Evolutionary conservation across 1,140 invertebrate genomes (phyloP), one percentile per base, ranked within the genome.

Genomic region (Mizuhopecten yessoensis): DNA sequence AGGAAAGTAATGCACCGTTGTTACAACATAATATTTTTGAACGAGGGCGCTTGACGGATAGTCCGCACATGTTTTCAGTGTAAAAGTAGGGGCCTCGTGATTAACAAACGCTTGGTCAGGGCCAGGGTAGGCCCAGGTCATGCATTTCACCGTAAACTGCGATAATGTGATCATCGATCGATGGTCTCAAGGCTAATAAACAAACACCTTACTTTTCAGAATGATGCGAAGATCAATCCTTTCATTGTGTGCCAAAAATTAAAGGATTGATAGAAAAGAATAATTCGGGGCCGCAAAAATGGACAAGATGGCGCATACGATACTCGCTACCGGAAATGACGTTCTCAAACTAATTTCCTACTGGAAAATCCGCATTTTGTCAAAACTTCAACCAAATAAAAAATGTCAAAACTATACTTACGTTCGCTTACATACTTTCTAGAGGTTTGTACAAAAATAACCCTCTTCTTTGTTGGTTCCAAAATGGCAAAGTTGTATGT

Each of bases 361-460:
- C 11, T n/a, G 9, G n/a, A 29, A n/a, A 75, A 75, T 29, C 57
- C 57, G 57, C 23, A 75, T 29, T 75, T 3, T 15, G 17, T 57
- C 7, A 57, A 57, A 57, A 57, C 7, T 11, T 75, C 3, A 75
- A 75, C 9, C 23, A 75, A n/a, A 75, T 20, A 29, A 75, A 75
- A 29, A 75, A 29, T 29, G 57, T 75, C 57, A 75, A 75, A 75
- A 17, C 17, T 29, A 75, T 75, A 75, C 57, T 75, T 75, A 75
- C 57, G 57, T 75, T 29, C n/a, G 17, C 29, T 75, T 29, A 75
- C 57, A 75, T 75, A 75, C 57, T 75, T 75, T 75, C 57, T 29
- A 75, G 57, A 75, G 23, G 57, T 75, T 75, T 75, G 57, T 75
- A 75, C 57, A 75, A 75, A 75, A 75, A 75, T 75, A 75, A 75